Conservation (phyloP, 1,140 invertebrate genomes). For the Brachionus angularis region DNA sequence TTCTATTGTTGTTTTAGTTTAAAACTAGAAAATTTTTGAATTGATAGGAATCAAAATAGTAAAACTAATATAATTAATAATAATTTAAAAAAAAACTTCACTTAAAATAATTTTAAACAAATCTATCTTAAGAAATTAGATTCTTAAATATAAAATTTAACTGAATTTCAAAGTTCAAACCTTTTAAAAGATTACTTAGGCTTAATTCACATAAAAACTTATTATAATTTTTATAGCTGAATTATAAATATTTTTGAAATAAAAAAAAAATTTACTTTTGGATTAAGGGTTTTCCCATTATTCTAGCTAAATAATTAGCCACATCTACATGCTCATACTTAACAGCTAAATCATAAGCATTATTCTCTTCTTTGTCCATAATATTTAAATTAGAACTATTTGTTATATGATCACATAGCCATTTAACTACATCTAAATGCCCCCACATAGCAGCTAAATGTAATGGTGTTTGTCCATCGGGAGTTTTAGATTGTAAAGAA, state of each 20-base stretch:
- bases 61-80: no score
- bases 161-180: no score
- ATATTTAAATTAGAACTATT: conserved; percentile 12
- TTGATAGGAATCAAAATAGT: no score
- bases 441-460: conserved; percentile 26
- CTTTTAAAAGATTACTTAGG: no score
- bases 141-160: no score
- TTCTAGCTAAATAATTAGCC: background rate
- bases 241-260: background rate
- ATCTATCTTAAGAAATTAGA: no score
- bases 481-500: conserved; percentile 15
- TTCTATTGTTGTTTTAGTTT: no score
- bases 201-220: no score
- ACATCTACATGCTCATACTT: conserved; percentile 17
- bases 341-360: conserved; percentile 26
- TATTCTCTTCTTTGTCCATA: conserved; percentile 5
- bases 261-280: background rate
- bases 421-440: conserved; percentile 20
- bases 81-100: no score
- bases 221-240: background rate
- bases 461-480: conserved; percentile 26
- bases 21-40: no score
- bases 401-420: conserved; percentile 21
- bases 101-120: no score
- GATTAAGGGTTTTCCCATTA: conserved; percentile 31